Evolutionary conservation across 2,888 invertebrate species (phyloP).

Genomic region (Micoletzkya japonica): DNA sequence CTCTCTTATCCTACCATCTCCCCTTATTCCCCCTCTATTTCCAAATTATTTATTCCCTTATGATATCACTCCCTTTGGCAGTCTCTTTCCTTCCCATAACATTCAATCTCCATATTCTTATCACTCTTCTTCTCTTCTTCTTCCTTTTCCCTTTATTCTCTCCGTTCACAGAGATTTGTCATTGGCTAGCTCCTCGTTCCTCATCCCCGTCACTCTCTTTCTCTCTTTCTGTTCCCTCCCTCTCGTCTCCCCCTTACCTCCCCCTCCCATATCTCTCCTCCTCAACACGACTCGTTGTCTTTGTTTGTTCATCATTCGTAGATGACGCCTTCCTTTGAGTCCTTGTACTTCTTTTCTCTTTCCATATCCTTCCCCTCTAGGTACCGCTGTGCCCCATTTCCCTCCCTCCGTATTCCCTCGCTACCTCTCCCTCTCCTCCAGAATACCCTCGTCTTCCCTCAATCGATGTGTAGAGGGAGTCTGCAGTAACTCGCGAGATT

Average conservation of each 20-base stretch:
- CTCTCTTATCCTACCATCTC: no score
- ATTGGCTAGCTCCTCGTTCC: slow-evolving; percentile 14
- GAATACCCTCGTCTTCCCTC: not conserved
- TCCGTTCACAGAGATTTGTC: slow-evolving; percentile 7
- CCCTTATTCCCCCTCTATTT: no score
- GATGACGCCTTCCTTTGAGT: not conserved
- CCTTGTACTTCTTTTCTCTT: not conserved
- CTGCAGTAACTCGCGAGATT: slow-evolving; percentile 12
- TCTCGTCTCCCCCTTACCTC: not conserved
- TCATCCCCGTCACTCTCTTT: not conserved
- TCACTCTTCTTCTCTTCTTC: not conserved
- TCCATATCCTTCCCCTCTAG: slow-evolving; percentile 4
- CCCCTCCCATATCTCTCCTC: not conserved
- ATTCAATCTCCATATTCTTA: not conserved
- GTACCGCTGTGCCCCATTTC: not conserved
- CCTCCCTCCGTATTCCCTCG: not conserved
- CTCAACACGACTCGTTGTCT: not conserved
- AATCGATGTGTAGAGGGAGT: slow-evolving; percentile 19
- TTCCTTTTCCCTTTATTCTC: slow-evolving; percentile 11
- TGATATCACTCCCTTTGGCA: not conserved
- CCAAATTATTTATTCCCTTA: not conserved
- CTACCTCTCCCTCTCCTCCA: not conserved
- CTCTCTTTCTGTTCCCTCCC: not conserved
- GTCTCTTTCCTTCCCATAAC: slow-evolving; percentile 4
- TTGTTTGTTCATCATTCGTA: not conserved